Base-by-base conservation (phyloP, 2,113 vertebrate genomes). In the Corythornis madagascariensis region DNA sequence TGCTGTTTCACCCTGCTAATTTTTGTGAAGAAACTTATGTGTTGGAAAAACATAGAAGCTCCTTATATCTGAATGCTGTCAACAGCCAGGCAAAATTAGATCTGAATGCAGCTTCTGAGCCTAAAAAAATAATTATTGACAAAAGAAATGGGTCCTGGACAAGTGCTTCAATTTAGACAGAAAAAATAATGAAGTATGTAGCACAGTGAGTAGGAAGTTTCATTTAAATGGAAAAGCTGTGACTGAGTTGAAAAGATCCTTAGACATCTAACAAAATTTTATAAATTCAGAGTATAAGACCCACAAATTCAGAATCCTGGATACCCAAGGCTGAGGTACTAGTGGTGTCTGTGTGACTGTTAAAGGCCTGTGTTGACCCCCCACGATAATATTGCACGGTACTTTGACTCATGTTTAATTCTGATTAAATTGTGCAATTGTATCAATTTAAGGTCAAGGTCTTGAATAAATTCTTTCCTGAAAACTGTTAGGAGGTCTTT, bases 361-460 rank as follows among this genome's bases (percentile, higher is more conserved):
- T 83, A 42, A 92, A 79, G 69, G 80, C 75, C 56, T 81, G 5
- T 53, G 83, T 83, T 90, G 96, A 90, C 69, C 57, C 87, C 87
- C 35, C 47, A 26, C 80, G 78, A 92, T 83, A 78, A 80, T 48
- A 75, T 50, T 88, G 92, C 88, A 88, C 4, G 5, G 48, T 92
- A 90, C 83, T 96, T 96, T 84, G 73, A 95, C 90, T 97, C 86
- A 94, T 93, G 86, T 94, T 92, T 96, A 97, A 96, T 97, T 97
- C 93, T 95, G 95, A 96, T 95, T 92, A 97, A 94, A 91, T 95
- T 96, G 83, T 97, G 92, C 90, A 94, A 94, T 96, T 97, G 92
- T 96, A 96, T 93, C 93, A 95, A 96, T 97, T 96, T 92, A 93
- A 97, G 94, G 93, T 97, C 96, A 96, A 97, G 87, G 87, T 96